Evolutionary conservation across 1,140 invertebrate species (phyloP).

Genomic region (Mamestra configurata): DNA sequence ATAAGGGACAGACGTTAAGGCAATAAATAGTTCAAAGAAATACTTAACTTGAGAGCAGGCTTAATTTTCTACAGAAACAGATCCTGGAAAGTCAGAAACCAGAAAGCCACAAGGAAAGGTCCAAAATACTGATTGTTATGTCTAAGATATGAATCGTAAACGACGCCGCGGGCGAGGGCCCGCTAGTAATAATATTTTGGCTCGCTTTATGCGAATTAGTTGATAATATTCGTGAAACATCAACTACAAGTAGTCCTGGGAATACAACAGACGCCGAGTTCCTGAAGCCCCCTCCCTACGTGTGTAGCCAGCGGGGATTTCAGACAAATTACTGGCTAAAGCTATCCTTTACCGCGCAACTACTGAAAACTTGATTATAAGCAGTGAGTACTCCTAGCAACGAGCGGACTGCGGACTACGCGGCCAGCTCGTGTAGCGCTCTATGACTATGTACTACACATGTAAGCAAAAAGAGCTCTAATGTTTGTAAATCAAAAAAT

Average conservation of each 20-base stretch:
- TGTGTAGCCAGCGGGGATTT: conserved; percentile 46
- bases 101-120: background rate
- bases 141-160: conserved; percentile 2
- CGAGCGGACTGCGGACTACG: background rate
- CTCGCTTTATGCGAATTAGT: conserved; percentile 40
- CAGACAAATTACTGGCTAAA: conserved; percentile 36
- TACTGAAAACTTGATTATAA: conserved; percentile 43
- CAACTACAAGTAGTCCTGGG: conserved; percentile 41
- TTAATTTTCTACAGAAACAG: background rate
- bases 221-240: conserved; percentile 46
- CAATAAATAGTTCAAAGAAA: background rate
- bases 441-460: background rate
- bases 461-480: conserved; percentile 14
- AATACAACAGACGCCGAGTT: conserved; percentile 39
- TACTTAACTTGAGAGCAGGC: background rate
- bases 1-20: background rate
- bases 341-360: conserved; percentile 40
- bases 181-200: conserved; percentile 38
- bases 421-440: background rate
- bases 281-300: conserved; percentile 20
- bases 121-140: conserved; percentile 11
- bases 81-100: conserved; percentile 1
- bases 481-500: conserved; percentile 9
- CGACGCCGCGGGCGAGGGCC: conserved; percentile 23
- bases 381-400: conserved; percentile 8